Percentiles rank a stretch among this genome's conserved stretches.
Evolutionary conservation across 2,888 invertebrate genomes (phyloP).

Genomic region (Pelosia muscerda): DNA sequence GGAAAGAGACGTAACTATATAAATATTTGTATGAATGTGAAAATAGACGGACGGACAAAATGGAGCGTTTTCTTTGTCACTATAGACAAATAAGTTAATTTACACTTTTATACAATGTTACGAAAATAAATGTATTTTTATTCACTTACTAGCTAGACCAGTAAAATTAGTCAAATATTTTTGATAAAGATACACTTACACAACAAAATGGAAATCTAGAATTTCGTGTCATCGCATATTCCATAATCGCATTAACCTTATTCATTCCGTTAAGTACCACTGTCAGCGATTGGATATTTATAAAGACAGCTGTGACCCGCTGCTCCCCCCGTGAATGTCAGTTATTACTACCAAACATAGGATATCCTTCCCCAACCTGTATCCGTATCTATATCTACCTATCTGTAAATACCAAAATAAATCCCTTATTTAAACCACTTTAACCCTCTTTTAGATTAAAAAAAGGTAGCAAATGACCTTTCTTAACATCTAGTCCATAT

Average conservation of each 20-base stretch:
- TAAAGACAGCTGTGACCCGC: not conserved
- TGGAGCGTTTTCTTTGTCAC: not conserved
- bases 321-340: no score
- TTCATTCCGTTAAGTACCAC: not conserved
- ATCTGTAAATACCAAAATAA: no score
- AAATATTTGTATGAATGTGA: no score
- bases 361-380: no score
- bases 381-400: no score
- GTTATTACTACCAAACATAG: no score
- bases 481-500: no score
- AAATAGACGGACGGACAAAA: not conserved
- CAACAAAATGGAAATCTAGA: not conserved
- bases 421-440: no score
- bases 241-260: not conserved
- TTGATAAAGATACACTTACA: not conserved
- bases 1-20: not conserved
- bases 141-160: not conserved
- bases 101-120: not conserved
- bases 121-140: not conserved
- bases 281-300: slow-evolving; percentile 3
- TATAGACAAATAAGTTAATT: not conserved
- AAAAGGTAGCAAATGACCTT: no score
- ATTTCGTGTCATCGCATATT: not conserved
- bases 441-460: no score
- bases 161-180: no score